A percentile compares a stretch with the other conserved stretches of the same genome.
Evolutionary conservation across 2,888 invertebrate genomes (phyloP).

Genomic region (Cryptocephalus primarius): DNA sequence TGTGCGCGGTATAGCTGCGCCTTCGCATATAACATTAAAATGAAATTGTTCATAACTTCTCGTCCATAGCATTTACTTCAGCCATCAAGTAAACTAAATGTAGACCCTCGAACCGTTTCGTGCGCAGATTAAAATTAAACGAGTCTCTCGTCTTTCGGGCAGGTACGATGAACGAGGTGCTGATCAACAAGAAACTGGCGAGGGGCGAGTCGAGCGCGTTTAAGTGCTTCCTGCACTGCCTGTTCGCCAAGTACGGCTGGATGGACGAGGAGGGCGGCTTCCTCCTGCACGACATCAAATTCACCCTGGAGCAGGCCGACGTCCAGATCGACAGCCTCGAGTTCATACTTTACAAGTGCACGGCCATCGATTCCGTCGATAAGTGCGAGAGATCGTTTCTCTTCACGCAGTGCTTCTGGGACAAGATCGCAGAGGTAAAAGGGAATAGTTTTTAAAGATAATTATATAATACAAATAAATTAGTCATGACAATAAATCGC

Average conservation of each 20-base stretch:
- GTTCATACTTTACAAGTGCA: slow-evolving; percentile 30
- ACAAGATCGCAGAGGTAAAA: slow-evolving; percentile 27
- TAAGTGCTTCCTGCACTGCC: slow-evolving; percentile 34
- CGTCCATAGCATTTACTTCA: too few species aligned
- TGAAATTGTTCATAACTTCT: too few species aligned
- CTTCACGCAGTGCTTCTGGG: slow-evolving; percentile 35
- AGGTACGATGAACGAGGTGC: slow-evolving; percentile 33
- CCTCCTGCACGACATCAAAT: slow-evolving; percentile 29
- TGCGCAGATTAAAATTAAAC: too few species aligned
- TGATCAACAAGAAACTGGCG: slow-evolving; percentile 28
- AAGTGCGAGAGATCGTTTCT: slow-evolving; percentile 30
- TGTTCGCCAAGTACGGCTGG: slow-evolving; percentile 34
- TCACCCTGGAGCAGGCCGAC: slow-evolving; percentile 25
- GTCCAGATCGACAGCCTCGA: slow-evolving; percentile 26
- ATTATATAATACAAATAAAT: too few species aligned
- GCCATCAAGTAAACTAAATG: too few species aligned
- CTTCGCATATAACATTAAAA: too few species aligned
- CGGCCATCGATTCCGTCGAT: slow-evolving; percentile 28
- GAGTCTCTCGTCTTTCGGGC: neutral
- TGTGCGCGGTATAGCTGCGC: too few species aligned
- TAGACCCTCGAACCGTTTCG: too few species aligned
- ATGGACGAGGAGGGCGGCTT: slow-evolving; percentile 36
- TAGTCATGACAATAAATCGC: too few species aligned
- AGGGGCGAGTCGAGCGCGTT: slow-evolving; percentile 23
- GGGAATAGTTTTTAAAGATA: neutral